Conservation (phyloP, 2,797 vertebrate species). For the Sphenodon punctatus region DNA sequence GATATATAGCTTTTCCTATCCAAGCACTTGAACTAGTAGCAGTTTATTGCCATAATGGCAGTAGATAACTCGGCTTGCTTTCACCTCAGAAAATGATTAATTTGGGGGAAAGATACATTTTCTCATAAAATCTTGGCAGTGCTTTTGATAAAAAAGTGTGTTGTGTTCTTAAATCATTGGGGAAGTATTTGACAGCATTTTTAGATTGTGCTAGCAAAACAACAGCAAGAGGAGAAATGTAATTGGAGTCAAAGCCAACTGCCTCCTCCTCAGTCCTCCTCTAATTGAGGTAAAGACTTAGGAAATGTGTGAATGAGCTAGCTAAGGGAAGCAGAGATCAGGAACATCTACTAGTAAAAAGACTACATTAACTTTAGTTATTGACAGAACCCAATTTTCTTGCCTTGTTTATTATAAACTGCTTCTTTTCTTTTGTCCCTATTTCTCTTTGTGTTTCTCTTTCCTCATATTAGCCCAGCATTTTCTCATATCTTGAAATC, state of each 20-base stretch:
- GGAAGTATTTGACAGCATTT: conserved; percentile 8
- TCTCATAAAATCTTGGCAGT: conserved; percentile 13
- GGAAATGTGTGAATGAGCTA: background rate
- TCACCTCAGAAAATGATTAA: conserved; percentile 23
- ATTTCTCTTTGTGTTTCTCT: accelerated
- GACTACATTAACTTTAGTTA: background rate
- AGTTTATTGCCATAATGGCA: conserved; percentile 20
- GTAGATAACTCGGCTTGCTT: conserved; percentile 18
- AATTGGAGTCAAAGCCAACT: conserved; percentile 37
- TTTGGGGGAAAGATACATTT: conserved; percentile 10
- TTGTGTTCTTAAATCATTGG: conserved; percentile 28
- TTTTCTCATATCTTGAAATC: background rate
- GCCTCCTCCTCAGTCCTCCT: conserved; percentile 25
- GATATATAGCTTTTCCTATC: background rate
- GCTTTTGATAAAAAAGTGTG: conserved; percentile 27
- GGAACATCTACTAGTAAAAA: background rate
- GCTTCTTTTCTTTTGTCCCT: background rate
- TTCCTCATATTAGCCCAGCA: background rate
- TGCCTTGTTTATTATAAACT: background rate
- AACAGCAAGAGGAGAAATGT: conserved; percentile 4
- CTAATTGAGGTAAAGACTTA: background rate
- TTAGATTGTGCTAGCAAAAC: conserved; percentile 40
- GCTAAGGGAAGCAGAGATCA: background rate
- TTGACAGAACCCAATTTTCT: background rate
- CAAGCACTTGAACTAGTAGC: background rate